phyloP scores from a whole-genome alignment of 2,113 vertebrate species.

The Lagenorhynchus albirostris region DNA sequence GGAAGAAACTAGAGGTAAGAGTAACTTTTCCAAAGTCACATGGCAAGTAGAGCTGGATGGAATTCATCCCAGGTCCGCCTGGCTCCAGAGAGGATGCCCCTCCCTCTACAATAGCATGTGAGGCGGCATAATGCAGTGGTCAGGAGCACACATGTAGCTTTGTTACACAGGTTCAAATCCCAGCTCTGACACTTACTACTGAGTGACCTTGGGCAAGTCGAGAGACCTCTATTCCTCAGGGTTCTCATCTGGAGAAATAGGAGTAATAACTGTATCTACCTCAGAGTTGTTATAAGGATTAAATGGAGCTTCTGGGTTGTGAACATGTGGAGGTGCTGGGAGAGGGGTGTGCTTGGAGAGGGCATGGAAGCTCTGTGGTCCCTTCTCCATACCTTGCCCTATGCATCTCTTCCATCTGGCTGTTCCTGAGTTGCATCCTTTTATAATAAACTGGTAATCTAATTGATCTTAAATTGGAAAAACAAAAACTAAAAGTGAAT shows the following conservation, averaged over 20 bases:
- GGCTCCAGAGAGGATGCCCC: neutral
- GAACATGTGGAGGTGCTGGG: accelerated
- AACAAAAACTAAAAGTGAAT: neutral
- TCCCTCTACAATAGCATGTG: neutral
- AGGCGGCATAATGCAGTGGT: neutral
- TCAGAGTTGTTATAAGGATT: neutral
- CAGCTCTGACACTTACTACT: neutral
- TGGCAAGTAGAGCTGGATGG: neutral
- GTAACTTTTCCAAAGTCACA: neutral
- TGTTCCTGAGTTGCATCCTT: neutral
- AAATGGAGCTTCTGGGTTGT: neutral
- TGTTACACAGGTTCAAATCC: neutral
- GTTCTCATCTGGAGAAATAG: neutral
- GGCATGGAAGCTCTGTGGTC: neutral
- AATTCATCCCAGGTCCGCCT: neutral
- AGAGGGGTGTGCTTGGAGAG: neutral
- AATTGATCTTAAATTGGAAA: neutral
- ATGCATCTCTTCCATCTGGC: neutral
- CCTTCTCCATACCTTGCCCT: too few species aligned
- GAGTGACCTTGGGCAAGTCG: neutral
- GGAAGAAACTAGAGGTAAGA: neutral
- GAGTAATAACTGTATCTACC: neutral
- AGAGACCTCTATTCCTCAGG: neutral
- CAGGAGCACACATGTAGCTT: neutral
- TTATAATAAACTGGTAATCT: neutral